Evolutionary conservation across 2,888 invertebrate genomes (phyloP), one percentile per base, ranked within the genome.

Genomic region (Sicus ferrugineus): DNA sequence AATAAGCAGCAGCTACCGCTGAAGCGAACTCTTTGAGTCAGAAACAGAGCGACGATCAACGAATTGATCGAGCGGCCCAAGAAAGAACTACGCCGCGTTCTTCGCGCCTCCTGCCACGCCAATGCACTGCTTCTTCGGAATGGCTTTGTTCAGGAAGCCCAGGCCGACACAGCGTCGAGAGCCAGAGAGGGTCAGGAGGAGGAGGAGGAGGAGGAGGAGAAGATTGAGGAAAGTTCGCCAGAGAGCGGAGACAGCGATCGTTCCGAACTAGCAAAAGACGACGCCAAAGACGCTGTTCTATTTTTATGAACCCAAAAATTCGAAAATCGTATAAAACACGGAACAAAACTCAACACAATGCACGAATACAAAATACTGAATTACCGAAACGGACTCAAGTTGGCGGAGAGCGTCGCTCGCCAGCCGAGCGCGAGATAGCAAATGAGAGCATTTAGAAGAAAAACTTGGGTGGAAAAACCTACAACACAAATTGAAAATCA

Each of bases 381-480:
- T 80, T 80, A 78, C 80, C 77, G 77, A 80, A 77, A 76, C 74
- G 76, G 79, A 79, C 79, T 81, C 79, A 79, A 81, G 77, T 80
- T 79, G 80, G 77, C 76, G 16, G 50, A 78, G 78, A 78, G 81
- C 76, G 75, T 50, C 61, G 28, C 3, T 34, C 48, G 26, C n/a
- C 19, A 23, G 65, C 28, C 34, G 59, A 23, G 67, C 71, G 69
- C n/a, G 19, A 38, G 66, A 28, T 21, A 21, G 26, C 42, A 56
- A 31, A n/a, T 26, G 28, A 42, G 56, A 66, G 34, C 21, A 56
- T 56, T 46, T 7, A 38, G 58, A 66, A 28, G 58, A 56, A 59
- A 46, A 48, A 46, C 58, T 66, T 66, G 31, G 67, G 48, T 26
- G 67, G 67, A 67, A 67, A 54, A 67, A 54, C 38, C n/a, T 48